Evolutionary conservation across 2,113 vertebrate genomes (phyloP), one percentile per base, ranked within the genome.

Genomic region (Pseudolaguvia tuberculata): DNA sequence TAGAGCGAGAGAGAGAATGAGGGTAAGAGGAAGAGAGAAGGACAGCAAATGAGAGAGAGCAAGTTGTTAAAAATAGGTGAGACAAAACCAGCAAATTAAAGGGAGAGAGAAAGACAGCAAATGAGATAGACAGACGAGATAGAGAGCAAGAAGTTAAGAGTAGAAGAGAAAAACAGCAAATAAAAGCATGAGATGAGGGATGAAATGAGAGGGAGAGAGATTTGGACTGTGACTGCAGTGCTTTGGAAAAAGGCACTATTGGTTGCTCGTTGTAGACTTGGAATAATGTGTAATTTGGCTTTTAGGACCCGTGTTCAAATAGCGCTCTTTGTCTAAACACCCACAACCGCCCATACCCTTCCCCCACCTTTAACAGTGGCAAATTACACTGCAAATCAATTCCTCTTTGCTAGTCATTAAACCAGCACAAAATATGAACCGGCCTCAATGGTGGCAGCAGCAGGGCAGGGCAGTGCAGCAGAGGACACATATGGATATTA

Each of bases 231-330:
- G 45, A 65, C 57, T 39, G 70, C 67, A 47, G 70, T 70, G 51
- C 65, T 77, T 39, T 25, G 57, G 74, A 56, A 77, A 74, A 57
- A 18, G 39, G 59, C 70, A 21, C 5, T 82, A 82, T 82, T 78
- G 80, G 51, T 72, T 70, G 73, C 14, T 56, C 53, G 62, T 58
- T 66, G 50, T 69, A 35, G 70, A 72, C 12, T 62, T 71, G 21
- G 18, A 56, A 61, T 70, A 58, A 72, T 51, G 57, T 77, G 59
- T 68, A 70, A 77, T 78, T 76, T 75, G 72, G 74, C 76, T 61
- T 52, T 70, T 72, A 74, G 66, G 27, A 57, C 51, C 53, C 53
- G 35, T 17, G 66, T 59, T 45, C 13, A 58, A 58, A 68, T 39
- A 42, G 39, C 47, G 27, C 45, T 2, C 14, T 50, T 67, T 45